These are phyloP conservation scores for Camponotus floridanus DNA, from an alignment of 1,140 invertebrate genomes.

Conservation along the genomic window DNA sequence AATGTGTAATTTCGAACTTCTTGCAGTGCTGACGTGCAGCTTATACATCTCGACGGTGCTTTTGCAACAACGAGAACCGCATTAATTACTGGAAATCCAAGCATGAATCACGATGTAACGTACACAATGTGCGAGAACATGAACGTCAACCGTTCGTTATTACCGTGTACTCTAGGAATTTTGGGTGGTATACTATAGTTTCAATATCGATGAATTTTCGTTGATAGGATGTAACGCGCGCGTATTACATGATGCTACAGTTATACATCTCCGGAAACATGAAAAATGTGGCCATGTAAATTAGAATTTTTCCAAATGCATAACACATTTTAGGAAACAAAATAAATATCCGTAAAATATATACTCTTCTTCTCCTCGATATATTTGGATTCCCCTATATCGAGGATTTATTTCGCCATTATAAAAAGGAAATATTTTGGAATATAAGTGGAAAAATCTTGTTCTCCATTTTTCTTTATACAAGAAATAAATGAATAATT, in stretches of 20 bases:
- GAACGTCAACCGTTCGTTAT: constrained; percentile 37
- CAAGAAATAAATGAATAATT: no score
- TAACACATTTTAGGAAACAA: neutral
- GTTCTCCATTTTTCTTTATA: no score
- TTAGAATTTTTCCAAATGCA: constrained; percentile 12
- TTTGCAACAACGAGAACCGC: neutral
- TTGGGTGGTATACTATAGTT: constrained; percentile 19
- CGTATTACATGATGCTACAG: neutral
- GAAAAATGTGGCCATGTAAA: constrained; percentile 29
- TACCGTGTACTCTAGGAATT: constrained; percentile 35
- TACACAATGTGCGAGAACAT: constrained; percentile 35
- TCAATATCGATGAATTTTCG: constrained; percentile 33
- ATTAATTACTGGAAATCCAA: constrained; percentile 59
- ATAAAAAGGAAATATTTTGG: no score
- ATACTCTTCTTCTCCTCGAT: no score
- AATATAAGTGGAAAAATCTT: no score
- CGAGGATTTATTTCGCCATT: neutral
- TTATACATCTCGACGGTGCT: neutral
- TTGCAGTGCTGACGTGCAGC: neutral
- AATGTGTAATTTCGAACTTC: neutral
- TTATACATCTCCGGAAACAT: neutral
- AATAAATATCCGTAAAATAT: constrained; percentile 16
- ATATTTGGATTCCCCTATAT: neutral
- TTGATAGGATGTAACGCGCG: neutral
- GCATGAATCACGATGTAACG: constrained; percentile 37